Evolutionary conservation across 2,888 invertebrate species (phyloP), one percentile per base, ranked within the genome.

Genomic region (Agonopterix arenella): DNA sequence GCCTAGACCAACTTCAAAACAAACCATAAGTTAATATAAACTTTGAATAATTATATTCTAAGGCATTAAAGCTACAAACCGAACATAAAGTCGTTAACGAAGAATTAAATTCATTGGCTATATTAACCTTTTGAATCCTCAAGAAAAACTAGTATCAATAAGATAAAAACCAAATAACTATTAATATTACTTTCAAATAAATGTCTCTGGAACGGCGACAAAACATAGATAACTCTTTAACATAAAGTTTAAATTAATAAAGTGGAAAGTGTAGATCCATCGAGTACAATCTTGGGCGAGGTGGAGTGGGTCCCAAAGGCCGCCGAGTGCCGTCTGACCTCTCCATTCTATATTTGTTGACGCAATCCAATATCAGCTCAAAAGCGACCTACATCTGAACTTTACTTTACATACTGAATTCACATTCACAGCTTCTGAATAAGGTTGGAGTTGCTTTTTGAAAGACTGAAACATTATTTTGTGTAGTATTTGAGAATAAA

Each of bases 181-280:
- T 28, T 28, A 28, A 28, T 28, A 5, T 28, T 5, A 28, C 28
- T 28, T 28, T 28, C 28, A 28, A 28, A 28, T 28, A 28, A 28
- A 28, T 28, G 28, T 28, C 28, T 28, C 7, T 28, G 28, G 28
- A 28, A 28, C 28, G 28, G 28, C 28, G 28, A 28, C 28, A 28
- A 28, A 28, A 28, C 28, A 28, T 28, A 28, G 28, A 45, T 45
- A 28, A 28, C 5, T 47, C 51, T 49, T 16, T 44, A 45, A 44
- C 47, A 47, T 42, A 36, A 42, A 44, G 47, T 52, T 59, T 52
- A 68, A 72, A 74, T 73, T 68, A 74, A 72, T 76, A 69, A 73
- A 66, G 63, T 62, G 63, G 65, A 72, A 69, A 67, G 68, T 71
- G 68, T 66, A 67, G 66, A 69, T 67, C 64, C 62, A 67, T 67